Evolutionary conservation across 2,113 vertebrate genomes (phyloP), one percentile per base, ranked within the genome.

Genomic region (Oreochromis aureus): DNA sequence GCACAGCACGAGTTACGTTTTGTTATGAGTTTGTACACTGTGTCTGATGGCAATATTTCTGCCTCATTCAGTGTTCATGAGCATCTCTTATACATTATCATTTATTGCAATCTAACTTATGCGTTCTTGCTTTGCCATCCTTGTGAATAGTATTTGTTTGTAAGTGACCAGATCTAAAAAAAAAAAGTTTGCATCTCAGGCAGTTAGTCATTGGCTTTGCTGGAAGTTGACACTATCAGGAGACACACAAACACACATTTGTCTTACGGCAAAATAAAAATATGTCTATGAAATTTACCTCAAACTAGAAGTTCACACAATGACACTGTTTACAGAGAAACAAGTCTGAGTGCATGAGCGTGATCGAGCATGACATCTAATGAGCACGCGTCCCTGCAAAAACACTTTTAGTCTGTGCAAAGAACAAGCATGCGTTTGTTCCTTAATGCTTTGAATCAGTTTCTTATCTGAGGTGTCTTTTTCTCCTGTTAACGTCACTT

Each of bases 241-340:
- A 79, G 27, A 39, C 86, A 44, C 48, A 51, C 69, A 63, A 63
- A 76, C 41, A 44, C 22, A 79, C 51, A 73, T 86, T 89, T 69
- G 66, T 83, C 84, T 73, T 41, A n/a, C 12, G 66, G 76, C 80
- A 56, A 93, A 89, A 93, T 44, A 90, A 82, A 89, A 86, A 55
- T 32, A 53, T 41, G 16, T 69, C 73, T 69, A 18, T 81, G 44
- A 56, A 19, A 51, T 71, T 86, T 80, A 80, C 46, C 32, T 53
- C 86, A 66, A 81, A 81, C 39, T 81, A 85, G 16, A 76, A 76
- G 73, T 89, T 90, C 39, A 83, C 46, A 54, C 88, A 78, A 32
- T 53, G 73, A n/a, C 46, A 53, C 73, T 8, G 4, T 78, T 78
- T 53, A 78, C 46, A 78, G 73, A 78, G 1, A 78, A 78, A 78